Percentiles rank a stretch among this genome's conserved stretches.
Evolutionary conservation across 2,113 vertebrate species (phyloP).

Genomic region (Bos javanicus): DNA sequence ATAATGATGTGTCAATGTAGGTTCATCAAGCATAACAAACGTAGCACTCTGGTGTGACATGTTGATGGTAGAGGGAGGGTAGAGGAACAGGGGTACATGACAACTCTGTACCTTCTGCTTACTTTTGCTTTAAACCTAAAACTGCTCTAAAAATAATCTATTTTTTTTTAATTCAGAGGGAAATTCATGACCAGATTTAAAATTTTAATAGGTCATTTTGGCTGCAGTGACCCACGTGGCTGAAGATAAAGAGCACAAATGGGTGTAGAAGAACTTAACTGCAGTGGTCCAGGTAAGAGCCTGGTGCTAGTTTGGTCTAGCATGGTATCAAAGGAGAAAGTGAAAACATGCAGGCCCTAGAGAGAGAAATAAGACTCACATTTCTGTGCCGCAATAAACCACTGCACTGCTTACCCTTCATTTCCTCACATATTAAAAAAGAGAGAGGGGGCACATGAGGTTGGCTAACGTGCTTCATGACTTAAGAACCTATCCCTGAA

Average conservation of each 20-base stretch:
- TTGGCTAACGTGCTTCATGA: not conserved
- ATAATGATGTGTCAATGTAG: not conserved
- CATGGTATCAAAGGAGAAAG: not conserved
- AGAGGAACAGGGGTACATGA: not conserved
- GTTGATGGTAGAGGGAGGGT: not conserved
- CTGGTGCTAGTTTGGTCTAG: not conserved
- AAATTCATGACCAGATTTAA: not conserved
- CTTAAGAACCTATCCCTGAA: not conserved
- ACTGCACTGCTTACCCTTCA: not conserved
- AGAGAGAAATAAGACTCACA: not conserved
- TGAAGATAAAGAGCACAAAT: not conserved
- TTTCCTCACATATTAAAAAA: not conserved
- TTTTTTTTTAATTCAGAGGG: not conserved
- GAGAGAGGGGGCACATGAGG: not conserved
- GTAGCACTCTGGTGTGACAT: not conserved
- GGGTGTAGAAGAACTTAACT: not conserved
- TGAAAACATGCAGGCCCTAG: not conserved
- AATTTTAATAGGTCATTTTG: not conserved
- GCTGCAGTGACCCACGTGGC: not conserved
- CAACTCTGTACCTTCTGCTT: not conserved
- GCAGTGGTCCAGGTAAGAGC: not conserved
- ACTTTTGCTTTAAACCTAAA: conserved; percentile 29
- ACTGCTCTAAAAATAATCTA: not conserved
- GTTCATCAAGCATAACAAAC: not conserved
- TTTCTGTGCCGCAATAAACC: not conserved